Evolutionary conservation across 2,797 vertebrate species (phyloP).

Genomic region (Sebastes oblongus): DNA sequence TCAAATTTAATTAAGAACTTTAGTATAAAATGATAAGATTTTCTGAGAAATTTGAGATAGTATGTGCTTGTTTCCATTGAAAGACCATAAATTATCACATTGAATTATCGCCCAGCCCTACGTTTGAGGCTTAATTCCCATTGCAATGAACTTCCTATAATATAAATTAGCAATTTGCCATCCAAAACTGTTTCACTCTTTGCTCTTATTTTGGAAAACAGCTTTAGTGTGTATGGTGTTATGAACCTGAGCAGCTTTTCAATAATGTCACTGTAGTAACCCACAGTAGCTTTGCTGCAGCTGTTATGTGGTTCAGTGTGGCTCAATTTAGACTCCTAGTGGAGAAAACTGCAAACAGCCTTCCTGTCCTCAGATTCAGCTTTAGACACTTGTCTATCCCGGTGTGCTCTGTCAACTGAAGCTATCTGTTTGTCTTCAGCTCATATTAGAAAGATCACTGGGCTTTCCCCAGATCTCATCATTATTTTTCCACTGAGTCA

Average conservation of each 20-base stretch:
- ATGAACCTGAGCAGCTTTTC: not conserved
- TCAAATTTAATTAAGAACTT: no score
- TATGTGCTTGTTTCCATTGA: no score
- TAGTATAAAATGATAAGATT: no score
- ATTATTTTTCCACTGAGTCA: slow-evolving; percentile 82
- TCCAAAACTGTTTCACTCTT: slow-evolving; percentile 32
- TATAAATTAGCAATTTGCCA: slow-evolving; percentile 10
- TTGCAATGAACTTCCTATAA: slow-evolving; percentile 38
- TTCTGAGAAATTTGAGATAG: no score
- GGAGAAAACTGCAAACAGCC: slow-evolving; percentile 22
- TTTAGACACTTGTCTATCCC: slow-evolving; percentile 37
- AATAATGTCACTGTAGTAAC: not conserved
- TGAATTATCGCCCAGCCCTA: no score
- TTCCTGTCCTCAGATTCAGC: not conserved
- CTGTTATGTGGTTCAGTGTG: not conserved
- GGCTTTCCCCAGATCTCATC: slow-evolving; percentile 54
- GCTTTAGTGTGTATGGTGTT: not conserved
- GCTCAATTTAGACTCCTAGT: slow-evolving; percentile 52
- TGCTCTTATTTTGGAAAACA: slow-evolving; percentile 13
- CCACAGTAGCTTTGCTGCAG: not conserved
- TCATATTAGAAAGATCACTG: slow-evolving; percentile 26
- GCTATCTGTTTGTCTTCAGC: slow-evolving; percentile 14
- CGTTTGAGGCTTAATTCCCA: slow-evolving; percentile 37
- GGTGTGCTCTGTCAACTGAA: slow-evolving; percentile 13
- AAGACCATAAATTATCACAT: no score